Evolutionary conservation across 1,140 invertebrate species (phyloP).

Genomic region (Magallana angulata): DNA sequence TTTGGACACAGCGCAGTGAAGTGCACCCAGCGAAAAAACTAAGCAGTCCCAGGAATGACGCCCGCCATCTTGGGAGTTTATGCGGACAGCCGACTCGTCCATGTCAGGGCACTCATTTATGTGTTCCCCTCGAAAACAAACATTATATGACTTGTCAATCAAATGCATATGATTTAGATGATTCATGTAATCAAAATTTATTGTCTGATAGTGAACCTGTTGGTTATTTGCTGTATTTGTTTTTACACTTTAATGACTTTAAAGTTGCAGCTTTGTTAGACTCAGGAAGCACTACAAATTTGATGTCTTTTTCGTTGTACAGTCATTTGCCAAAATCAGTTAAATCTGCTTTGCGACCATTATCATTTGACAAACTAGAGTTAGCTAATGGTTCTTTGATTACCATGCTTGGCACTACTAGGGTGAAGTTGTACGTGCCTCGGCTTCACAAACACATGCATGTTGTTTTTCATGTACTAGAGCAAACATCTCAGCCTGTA

Average conservation of each 20-base stretch:
- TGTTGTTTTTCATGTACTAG: not conserved
- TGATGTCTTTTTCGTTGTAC: not conserved
- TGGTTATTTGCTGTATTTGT: constrained; percentile 6
- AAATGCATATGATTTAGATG: too few relatives aligned
- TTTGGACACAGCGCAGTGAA: too few relatives aligned
- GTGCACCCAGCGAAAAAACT: too few relatives aligned
- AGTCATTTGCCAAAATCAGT: not conserved
- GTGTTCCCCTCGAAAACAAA: too few relatives aligned
- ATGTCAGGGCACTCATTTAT: too few relatives aligned
- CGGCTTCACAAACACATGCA: not conserved
- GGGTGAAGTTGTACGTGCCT: not conserved
- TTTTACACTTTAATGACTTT: not conserved
- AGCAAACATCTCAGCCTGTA: not conserved
- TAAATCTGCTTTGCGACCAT: not conserved
- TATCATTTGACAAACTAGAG: not conserved
- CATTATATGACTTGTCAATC: too few relatives aligned
- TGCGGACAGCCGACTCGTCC: too few relatives aligned
- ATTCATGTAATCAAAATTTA: too few relatives aligned
- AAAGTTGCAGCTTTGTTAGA: not conserved
- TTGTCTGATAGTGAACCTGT: not conserved
- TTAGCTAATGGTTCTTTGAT: constrained; percentile 2
- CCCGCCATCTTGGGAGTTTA: too few relatives aligned
- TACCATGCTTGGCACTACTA: not conserved
- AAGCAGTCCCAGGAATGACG: too few relatives aligned
- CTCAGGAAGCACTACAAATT: not conserved